Evolutionary conservation across 2,113 vertebrate species (phyloP).

Genomic region (Salvelinus fontinalis): DNA sequence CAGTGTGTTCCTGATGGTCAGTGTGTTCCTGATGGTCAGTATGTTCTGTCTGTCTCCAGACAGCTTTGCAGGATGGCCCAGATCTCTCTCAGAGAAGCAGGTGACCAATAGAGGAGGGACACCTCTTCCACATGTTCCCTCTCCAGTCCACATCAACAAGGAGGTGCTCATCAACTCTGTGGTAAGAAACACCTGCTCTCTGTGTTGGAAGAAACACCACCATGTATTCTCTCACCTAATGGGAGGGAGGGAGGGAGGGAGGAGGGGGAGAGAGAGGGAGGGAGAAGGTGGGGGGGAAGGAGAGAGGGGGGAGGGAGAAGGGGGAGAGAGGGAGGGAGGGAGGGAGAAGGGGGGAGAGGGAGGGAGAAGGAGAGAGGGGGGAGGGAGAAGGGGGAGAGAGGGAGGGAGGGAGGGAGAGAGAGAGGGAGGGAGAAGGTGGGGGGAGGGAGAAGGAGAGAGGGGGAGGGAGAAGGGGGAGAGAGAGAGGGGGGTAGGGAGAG

Average conservation of each 20-base stretch:
- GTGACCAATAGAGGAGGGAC: slow-evolving; percentile 78
- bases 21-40: not conserved
- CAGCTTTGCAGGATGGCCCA: slow-evolving; percentile 76
- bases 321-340: no score
- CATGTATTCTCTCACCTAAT: no score
- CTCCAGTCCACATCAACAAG: slow-evolving; percentile 65
- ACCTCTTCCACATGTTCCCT: slow-evolving; percentile 67
- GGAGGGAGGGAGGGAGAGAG: no score
- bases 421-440: no score
- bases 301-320: no score
- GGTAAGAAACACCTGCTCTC: slow-evolving; percentile 64
- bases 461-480: no score
- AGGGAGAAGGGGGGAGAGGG: no score
- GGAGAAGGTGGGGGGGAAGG: fast-evolving
- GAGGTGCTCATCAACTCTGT: slow-evolving; percentile 61
- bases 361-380: no score
- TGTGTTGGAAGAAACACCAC: not conserved
- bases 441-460: no score
- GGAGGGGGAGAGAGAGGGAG: no score
- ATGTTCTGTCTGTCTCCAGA: slow-evolving; percentile 75
- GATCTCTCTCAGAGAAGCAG: slow-evolving; percentile 77
- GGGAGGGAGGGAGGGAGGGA: no score
- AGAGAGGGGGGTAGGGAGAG: no score
- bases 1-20: not conserved
- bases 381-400: fast-evolving